Evolutionary conservation across 2,888 invertebrate species (phyloP), one percentile per base, ranked within the genome.

Genomic region (Plemyria rubiginata): DNA sequence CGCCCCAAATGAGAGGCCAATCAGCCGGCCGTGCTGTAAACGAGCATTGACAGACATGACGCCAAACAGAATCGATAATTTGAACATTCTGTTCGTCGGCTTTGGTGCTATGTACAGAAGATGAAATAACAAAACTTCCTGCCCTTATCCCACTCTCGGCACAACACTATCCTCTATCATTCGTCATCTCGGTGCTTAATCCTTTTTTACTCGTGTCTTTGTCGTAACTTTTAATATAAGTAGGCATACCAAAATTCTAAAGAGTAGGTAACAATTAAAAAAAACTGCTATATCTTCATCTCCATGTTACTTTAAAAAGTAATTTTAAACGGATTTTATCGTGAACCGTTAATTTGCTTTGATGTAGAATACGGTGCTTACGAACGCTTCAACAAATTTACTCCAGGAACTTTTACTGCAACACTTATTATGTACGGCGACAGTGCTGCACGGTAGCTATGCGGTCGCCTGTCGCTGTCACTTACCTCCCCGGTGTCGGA

Each of bases 1-100:
- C 86, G 87, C 73, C 72, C 82, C 86, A 90, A 92, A 92, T 89
- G 91, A 90, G 88, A 82, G 88, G 85, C 85, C 90, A 90, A 91
- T 91, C 91, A 87, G 85, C 79, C 78, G 72, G 75, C 82, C 78
- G 74, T 75, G 81, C 75, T 76, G 81, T 79, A 78, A 85, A 79
- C 82, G 84, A 45, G 77, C 81, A 75, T 73, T 84, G 84, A 82
- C 83, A 79, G 78, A 81, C 84, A 84, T 83, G 83, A 83, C 79
- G 81, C 70, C 82, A 82, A 82, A 83, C 78, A 71, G 78, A 81
- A 86, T 86, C 82, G 79, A 85, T 84, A 80, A 81, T 86, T 80
- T 22, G 75, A 72, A 72, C 74, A 71, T 60, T 66, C 68, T 62
- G 73, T 12, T 36, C 38, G n/a, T 66, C 43, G 32, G 40, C 11